Conservation (phyloP, 2,113 vertebrate species). For the Peromyscus polionotus region DNA sequence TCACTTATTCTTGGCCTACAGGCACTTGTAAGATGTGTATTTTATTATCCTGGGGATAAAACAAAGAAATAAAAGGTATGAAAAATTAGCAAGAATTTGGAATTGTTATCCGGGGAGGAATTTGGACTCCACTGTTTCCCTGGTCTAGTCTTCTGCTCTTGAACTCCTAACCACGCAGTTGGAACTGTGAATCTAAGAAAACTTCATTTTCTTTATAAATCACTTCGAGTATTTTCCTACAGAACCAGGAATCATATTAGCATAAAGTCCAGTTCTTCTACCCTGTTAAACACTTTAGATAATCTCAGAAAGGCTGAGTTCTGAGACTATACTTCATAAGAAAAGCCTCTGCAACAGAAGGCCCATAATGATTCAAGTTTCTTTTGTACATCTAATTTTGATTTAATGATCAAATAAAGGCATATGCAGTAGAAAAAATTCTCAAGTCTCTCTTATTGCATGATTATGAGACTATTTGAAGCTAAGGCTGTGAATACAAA, state of each 20-base stretch:
- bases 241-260: background rate
- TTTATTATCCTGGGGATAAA: background rate
- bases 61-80: background rate
- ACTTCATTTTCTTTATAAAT: background rate
- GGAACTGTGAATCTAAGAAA: background rate
- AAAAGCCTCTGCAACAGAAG: background rate
- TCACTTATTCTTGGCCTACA: background rate
- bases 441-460: background rate
- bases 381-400: background rate
- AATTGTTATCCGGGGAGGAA: background rate
- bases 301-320: background rate
- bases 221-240: background rate
- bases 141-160: background rate
- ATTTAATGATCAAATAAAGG: background rate
- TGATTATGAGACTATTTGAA: background rate
- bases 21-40: background rate
- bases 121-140: background rate
- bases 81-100: background rate
- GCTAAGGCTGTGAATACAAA: background rate
- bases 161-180: background rate
- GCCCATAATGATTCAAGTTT: background rate
- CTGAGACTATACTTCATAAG: background rate
- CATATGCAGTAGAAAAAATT: background rate
- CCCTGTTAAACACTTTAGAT: background rate
- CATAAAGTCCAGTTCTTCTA: background rate